phyloP scores from a whole-genome alignment of 2,888 invertebrate species.

The Cabera pusaria region DNA sequence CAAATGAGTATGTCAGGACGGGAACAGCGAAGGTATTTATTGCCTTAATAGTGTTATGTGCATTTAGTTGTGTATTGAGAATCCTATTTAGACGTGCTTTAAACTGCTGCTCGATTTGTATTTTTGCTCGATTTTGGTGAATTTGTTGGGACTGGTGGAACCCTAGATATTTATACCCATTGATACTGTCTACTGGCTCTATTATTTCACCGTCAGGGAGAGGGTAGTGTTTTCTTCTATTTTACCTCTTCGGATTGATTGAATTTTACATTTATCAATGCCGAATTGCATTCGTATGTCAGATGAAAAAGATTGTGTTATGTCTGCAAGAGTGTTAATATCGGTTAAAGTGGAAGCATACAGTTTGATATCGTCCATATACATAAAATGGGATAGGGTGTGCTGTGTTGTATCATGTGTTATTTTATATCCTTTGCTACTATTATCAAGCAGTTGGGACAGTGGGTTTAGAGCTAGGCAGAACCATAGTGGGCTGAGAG shows the following conservation, averaged over 20 bases:
- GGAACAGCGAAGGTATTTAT: background rate
- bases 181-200: background rate
- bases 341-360: background rate
- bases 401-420: background rate
- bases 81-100: background rate
- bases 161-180: background rate
- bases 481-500: constrained; percentile 24
- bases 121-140: background rate
- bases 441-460: constrained; percentile 2
- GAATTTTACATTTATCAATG: too few relatives aligned
- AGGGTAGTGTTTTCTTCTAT: too few relatives aligned
- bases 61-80: background rate
- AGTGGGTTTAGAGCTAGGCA: constrained; percentile 23
- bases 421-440: background rate
- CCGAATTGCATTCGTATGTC: too few relatives aligned
- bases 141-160: background rate
- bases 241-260: too few relatives aligned
- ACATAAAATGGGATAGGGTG: background rate
- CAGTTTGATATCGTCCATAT: background rate
- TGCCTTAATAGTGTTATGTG: background rate
- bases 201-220: background rate
- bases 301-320: background rate
- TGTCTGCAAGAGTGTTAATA: background rate
- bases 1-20: background rate
- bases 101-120: background rate